Evolutionary conservation across 2,888 invertebrate genomes (phyloP), one percentile per base, ranked within the genome.

Genomic region (Ryuthela nishihirai): DNA sequence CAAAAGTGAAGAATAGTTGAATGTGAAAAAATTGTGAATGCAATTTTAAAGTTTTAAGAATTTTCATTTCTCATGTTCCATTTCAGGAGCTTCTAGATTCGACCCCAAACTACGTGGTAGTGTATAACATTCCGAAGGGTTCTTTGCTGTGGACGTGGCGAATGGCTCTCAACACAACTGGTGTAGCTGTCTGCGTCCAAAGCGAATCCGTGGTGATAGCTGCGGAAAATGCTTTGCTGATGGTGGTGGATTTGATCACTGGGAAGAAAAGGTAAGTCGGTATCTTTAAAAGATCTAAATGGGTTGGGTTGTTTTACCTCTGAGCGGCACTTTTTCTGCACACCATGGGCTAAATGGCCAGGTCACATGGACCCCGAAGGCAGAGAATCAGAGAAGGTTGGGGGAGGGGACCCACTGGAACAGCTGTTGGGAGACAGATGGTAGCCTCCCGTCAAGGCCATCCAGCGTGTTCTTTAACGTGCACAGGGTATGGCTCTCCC

Each of bases 131-230:
- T 41, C 87, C 88, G 74, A 89, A 88, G 59, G 91, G 91, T 48
- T 89, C 89, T 0, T 74, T 90, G 67, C 89, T 90, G 77, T 90
- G 90, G 77, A 90, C 90, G 75, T 89, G 88, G 87, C 90, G 89
- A 76, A 88, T 89, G 1, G 84, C 84, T 18, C 85, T 85, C 65
- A 85, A 87, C 74, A 87, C 87, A 2, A 85, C 85, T 3, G 84
- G 88, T 10, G 77, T 91, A 67, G 87, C 87, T 66, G 88, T 91
- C 74, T 88, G 88, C 70, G 86, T 87, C 21, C 81, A 81, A 54
- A 85, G 86, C 69, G 84, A 86, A 62, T 87, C 87, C 72, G 88
- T 91, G 23, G 83, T 91, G 47, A 87, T 87, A n/a, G 88, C 87
- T 0, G 78, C 89, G 6, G 85, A 87, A 64, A 87, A 89, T 71